These are phyloP conservation scores for Psilanteris sp. DNA, from an alignment of 1,140 invertebrate genomes.

Conservation along the genomic window DNA sequence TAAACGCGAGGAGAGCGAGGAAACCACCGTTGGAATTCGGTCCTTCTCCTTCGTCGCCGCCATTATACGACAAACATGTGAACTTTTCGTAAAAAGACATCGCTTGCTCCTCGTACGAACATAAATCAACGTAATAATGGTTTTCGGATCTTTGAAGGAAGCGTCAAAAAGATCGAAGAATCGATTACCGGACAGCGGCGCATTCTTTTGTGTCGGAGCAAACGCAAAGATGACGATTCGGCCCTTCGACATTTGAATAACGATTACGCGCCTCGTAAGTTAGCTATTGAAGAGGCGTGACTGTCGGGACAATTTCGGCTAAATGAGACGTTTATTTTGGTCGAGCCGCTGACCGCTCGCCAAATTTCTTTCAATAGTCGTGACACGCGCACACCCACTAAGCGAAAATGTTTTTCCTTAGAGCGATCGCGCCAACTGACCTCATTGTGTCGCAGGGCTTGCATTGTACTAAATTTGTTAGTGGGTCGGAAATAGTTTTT, in stretches of 20 bases:
- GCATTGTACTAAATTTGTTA: conserved; percentile 65
- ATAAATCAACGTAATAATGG: conserved; percentile 57
- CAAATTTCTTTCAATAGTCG: conserved; percentile 52
- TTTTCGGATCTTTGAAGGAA: conserved; percentile 48
- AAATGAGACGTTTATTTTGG: conserved; percentile 74
- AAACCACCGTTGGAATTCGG: too few species aligned
- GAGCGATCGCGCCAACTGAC: conserved; percentile 59
- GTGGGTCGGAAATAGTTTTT: conserved; percentile 66
- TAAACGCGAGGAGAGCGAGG: conserved; percentile 12
- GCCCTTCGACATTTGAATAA: conserved; percentile 52
- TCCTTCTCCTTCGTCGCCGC: too few species aligned
- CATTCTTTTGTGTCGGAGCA: conserved; percentile 40
- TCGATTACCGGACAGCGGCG: conserved; percentile 48
- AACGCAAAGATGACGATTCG: conserved; percentile 43
- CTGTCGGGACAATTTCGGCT: conserved; percentile 64
- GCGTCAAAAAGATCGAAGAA: conserved; percentile 53
- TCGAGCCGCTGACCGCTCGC: conserved; percentile 42
- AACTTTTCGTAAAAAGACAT: conserved; percentile 14
- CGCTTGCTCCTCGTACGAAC: too few species aligned
- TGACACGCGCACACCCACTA: conserved; percentile 64
- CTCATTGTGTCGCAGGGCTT: conserved; percentile 62
- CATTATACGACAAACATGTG: conserved; percentile 5
- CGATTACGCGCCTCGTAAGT: conserved; percentile 69
- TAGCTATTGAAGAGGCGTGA: conserved; percentile 66
- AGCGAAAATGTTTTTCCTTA: conserved; percentile 61